These are phyloP conservation scores for Lucifuga dentata DNA, from an alignment of 2,113 vertebrate genomes.

Conservation along the genomic window DNA sequence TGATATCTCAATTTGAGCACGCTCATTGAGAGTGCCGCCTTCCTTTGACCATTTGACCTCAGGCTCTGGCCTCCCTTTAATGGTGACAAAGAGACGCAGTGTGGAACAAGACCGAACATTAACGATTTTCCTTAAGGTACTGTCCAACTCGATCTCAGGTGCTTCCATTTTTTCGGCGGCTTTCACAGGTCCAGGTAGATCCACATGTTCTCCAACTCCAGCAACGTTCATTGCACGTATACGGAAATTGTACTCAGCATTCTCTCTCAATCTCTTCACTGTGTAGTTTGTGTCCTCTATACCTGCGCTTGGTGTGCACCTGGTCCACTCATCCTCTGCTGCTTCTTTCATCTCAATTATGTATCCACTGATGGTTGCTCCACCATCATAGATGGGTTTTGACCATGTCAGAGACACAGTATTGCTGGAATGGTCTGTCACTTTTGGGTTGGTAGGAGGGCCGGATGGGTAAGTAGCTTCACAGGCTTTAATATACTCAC, in stretches of 20 bases:
- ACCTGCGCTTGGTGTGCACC: slow-evolving; percentile 88
- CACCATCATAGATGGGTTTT: slow-evolving; percentile 97
- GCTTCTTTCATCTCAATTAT: slow-evolving; percentile 92
- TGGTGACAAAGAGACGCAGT: slow-evolving; percentile 91
- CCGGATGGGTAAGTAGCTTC: slow-evolving; percentile 94
- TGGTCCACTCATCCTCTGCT: slow-evolving; percentile 90
- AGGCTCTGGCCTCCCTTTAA: slow-evolving; percentile 95
- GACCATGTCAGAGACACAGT: slow-evolving; percentile 93
- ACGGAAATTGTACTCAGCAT: slow-evolving; percentile 93
- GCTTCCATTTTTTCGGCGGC: slow-evolving; percentile 90
- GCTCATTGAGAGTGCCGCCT: slow-evolving; percentile 87
- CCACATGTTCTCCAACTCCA: slow-evolving; percentile 91
- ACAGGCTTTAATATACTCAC: slow-evolving; percentile 92
- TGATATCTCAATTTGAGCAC: slow-evolving; percentile 92
- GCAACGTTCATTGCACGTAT: slow-evolving; percentile 91
- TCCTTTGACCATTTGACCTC: slow-evolving; percentile 97
- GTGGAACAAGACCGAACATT: slow-evolving; percentile 90
- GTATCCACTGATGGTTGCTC: slow-evolving; percentile 90
- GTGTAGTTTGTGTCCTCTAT: slow-evolving; percentile 90
- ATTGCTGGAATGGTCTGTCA: slow-evolving; percentile 91
- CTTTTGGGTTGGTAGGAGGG: slow-evolving; percentile 94
- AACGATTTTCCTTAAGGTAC: slow-evolving; percentile 93
- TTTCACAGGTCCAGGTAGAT: slow-evolving; percentile 86
- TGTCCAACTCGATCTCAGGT: slow-evolving; percentile 95
- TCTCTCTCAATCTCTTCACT: slow-evolving; percentile 92